Conservation (phyloP, 2,888 invertebrate genomes). For the Drosophila robusta region DNA sequence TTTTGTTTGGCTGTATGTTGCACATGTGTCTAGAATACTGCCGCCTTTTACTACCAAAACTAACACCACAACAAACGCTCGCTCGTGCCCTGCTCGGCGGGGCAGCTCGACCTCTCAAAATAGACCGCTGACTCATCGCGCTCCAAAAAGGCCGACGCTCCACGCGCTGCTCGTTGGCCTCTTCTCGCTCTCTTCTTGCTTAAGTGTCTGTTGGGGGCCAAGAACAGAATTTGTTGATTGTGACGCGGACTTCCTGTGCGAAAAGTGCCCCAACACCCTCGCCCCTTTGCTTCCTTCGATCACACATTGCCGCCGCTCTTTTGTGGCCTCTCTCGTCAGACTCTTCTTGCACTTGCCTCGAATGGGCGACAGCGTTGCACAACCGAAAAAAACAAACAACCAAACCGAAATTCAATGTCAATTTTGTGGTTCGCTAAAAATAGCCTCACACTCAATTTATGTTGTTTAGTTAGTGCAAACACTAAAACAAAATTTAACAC, state of each 20-base stretch:
- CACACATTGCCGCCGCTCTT: slow-evolving; percentile 28
- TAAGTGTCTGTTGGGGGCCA: slow-evolving; percentile 43
- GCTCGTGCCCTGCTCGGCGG: slow-evolving; percentile 10
- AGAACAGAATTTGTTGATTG: slow-evolving; percentile 54
- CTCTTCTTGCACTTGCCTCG: slow-evolving; percentile 56
- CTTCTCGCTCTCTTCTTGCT: slow-evolving; percentile 1
- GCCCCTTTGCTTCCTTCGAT: slow-evolving; percentile 9
- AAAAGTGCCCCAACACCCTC: slow-evolving; percentile 5
- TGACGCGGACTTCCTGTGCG: slow-evolving; percentile 59
- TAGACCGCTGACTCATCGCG: slow-evolving; percentile 63
- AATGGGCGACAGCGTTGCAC: slow-evolving; percentile 56
- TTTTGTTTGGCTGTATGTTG: slow-evolving; percentile 29
- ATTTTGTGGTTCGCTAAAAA: slow-evolving; percentile 66
- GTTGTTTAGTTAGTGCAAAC: slow-evolving; percentile 63
- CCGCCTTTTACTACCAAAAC: slow-evolving; percentile 26
- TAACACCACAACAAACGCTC: slow-evolving; percentile 24
- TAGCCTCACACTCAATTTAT: slow-evolving; percentile 67
- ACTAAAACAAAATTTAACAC: slow-evolving; percentile 30
- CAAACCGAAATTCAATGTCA: slow-evolving; percentile 70
- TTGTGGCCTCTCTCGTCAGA: slow-evolving; percentile 55
- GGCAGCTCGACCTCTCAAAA: slow-evolving; percentile 45
- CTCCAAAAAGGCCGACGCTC: slow-evolving; percentile 42
- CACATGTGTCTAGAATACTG: slow-evolving; percentile 37
- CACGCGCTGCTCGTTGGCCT: slow-evolving; percentile 8
- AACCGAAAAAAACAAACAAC: slow-evolving; percentile 38